phyloP scores from a whole-genome alignment of 2,888 invertebrate species.

The Ernsta delagoae region DNA sequence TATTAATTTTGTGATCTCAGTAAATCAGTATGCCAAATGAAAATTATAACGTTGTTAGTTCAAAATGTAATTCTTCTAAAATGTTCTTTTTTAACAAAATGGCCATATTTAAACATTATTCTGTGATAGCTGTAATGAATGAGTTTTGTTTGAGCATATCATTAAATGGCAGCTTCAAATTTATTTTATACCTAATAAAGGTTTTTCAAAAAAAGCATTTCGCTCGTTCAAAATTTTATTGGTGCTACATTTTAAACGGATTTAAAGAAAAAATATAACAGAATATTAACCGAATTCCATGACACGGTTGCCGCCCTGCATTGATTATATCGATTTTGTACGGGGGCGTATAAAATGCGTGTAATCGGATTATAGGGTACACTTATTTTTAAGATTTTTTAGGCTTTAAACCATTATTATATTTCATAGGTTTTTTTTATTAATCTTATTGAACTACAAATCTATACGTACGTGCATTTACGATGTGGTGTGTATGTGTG shows the following conservation, averaged over 20 bases:
- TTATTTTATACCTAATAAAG: not conserved
- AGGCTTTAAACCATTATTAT: constrained; percentile 65
- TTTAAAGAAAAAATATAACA: constrained; percentile 6
- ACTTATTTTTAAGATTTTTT: constrained; percentile 60
- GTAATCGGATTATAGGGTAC: constrained; percentile 80
- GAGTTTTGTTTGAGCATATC: constrained; percentile 20
- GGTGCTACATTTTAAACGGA: constrained; percentile 43
- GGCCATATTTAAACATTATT: constrained; percentile 9
- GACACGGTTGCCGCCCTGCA: constrained; percentile 56
- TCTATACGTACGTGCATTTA: constrained; percentile 68
- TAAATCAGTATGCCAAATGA: constrained; percentile 18
- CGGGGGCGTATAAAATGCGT: constrained; percentile 68
- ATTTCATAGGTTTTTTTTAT: constrained; percentile 58
- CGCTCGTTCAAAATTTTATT: constrained; percentile 29
- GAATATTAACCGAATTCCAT: constrained; percentile 38
- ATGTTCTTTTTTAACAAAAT: not conserved
- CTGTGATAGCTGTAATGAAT: constrained; percentile 36
- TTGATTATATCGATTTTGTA: constrained; percentile 72
- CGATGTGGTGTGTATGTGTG: constrained; percentile 50
- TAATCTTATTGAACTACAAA: constrained; percentile 56
- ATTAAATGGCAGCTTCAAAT: not conserved
- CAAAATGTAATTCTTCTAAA: constrained; percentile 10
- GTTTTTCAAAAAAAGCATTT: not conserved
- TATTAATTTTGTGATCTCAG: constrained; percentile 14
- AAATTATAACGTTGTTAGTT: not conserved